phyloP scores from a whole-genome alignment of 2,888 invertebrate genomes.

The Campoplex nolae region DNA sequence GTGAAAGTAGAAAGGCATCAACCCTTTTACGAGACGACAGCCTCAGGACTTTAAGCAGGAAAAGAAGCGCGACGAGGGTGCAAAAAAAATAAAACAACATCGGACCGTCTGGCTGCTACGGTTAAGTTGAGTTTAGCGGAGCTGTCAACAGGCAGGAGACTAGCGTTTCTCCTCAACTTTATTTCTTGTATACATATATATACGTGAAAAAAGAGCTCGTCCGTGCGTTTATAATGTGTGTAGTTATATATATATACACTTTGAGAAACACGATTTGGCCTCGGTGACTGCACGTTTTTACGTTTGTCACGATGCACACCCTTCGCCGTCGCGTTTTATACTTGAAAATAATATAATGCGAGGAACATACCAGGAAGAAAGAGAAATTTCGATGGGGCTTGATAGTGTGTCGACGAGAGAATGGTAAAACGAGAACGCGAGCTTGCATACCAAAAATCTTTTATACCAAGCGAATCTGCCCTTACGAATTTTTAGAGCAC shows the following conservation, averaged over 20 bases:
- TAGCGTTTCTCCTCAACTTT: constrained; percentile 3
- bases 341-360: constrained; percentile 47
- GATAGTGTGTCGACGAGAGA: constrained; percentile 45
- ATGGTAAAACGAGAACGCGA: constrained; percentile 58
- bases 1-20: background rate
- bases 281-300: constrained; percentile 43
- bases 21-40: background rate
- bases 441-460: constrained; percentile 58
- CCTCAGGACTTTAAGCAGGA: background rate
- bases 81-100: background rate
- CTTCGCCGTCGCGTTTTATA: constrained; percentile 37
- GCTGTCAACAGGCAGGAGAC: constrained; percentile 1
- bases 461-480: constrained; percentile 15
- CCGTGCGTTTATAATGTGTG: constrained; percentile 48
- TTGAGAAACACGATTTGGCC: constrained; percentile 32
- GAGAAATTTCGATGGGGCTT: constrained; percentile 19
- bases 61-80: background rate
- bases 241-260: background rate
- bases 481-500: constrained; percentile 39
- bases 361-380: constrained; percentile 17
- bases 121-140: constrained; percentile 1
- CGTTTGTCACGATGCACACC: constrained; percentile 49
- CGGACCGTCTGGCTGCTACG: background rate
- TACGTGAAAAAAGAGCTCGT: constrained; percentile 22
- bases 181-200: background rate